Evolutionary conservation across 2,888 invertebrate genomes (phyloP).

Genomic region (Drosophila prostipennis): DNA sequence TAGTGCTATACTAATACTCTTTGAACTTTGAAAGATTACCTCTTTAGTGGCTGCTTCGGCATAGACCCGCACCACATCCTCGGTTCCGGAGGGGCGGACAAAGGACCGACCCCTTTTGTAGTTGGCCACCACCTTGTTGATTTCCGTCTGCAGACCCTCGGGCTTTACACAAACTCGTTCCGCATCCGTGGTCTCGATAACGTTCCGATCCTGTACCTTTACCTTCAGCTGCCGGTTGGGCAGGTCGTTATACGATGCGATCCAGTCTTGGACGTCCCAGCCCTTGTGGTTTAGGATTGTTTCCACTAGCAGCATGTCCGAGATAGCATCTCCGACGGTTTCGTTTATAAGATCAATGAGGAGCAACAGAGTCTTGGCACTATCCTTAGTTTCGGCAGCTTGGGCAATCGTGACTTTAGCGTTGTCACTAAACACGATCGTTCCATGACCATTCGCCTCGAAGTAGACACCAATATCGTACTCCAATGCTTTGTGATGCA

Average conservation of each 20-base stretch:
- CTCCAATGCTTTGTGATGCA: conserved; percentile 95
- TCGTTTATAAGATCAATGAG: conserved; percentile 96
- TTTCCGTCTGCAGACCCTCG: conserved; percentile 91
- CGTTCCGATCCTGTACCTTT: conserved; percentile 93
- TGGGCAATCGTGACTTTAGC: conserved; percentile 87
- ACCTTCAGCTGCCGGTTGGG: conserved; percentile 96
- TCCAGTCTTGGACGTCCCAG: conserved; percentile 93
- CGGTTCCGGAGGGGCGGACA: conserved; percentile 98
- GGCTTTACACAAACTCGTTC: conserved; percentile 93
- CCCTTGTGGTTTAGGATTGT: conserved; percentile 92
- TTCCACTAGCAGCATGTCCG: conserved; percentile 97
- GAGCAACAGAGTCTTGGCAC: conserved; percentile 87
- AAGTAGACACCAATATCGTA: conserved; percentile 99
- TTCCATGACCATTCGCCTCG: conserved; percentile 99
- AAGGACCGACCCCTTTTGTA: conserved; percentile 92
- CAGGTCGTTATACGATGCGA: conserved; percentile 91
- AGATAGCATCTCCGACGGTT: conserved; percentile 98
- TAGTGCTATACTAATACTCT: too few species aligned
- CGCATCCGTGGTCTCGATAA: conserved; percentile 94
- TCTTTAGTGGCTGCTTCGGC: conserved; percentile 94
- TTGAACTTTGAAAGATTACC: conserved; percentile 78
- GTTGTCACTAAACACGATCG: conserved; percentile 91
- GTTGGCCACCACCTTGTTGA: conserved; percentile 89
- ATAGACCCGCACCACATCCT: conserved; percentile 97
- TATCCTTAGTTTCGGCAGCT: conserved; percentile 82